Conservation (phyloP, 1,140 invertebrate genomes). For the Drosophila kikkawai region DNA sequence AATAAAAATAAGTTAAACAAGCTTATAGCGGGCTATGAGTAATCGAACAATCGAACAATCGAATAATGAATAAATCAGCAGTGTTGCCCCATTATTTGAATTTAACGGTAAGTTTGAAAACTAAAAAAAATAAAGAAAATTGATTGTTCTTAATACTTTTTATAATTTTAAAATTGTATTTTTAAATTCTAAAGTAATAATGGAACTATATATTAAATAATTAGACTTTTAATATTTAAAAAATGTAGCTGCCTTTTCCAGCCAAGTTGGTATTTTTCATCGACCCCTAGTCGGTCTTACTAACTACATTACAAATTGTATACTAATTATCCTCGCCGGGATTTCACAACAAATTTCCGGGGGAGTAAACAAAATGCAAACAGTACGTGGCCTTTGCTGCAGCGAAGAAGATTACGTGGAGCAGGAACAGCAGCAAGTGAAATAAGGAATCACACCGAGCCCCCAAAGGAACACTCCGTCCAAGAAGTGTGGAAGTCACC, state of each 20-base stretch:
- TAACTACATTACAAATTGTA: constrained; percentile 11
- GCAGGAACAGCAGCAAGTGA: constrained; percentile 7
- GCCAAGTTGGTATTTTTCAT: background rate
- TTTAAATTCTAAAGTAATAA: no score
- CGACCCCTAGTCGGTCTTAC: background rate
- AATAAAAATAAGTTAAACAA: background rate
- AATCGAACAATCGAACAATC: background rate
- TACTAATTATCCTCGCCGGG: constrained; percentile 29
- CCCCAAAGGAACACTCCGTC: constrained; percentile 27
- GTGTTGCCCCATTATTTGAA: background rate
- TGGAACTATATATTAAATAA: background rate
- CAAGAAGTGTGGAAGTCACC: constrained; percentile 5
- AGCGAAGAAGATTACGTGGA: constrained; percentile 33
- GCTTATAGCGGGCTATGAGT: background rate
- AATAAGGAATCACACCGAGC: background rate
- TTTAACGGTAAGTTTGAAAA: background rate
- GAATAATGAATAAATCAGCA: background rate
- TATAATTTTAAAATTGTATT: no score
- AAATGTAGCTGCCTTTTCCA: no score
- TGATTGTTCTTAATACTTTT: background rate
- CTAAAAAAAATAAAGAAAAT: no score
- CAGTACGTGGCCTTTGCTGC: constrained; percentile 24
- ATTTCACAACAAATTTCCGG: constrained; percentile 24
- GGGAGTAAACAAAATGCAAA: constrained; percentile 35
- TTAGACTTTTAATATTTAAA: no score